phyloP scores from a whole-genome alignment of 2,888 invertebrate species.

The Erebia ligea region DNA sequence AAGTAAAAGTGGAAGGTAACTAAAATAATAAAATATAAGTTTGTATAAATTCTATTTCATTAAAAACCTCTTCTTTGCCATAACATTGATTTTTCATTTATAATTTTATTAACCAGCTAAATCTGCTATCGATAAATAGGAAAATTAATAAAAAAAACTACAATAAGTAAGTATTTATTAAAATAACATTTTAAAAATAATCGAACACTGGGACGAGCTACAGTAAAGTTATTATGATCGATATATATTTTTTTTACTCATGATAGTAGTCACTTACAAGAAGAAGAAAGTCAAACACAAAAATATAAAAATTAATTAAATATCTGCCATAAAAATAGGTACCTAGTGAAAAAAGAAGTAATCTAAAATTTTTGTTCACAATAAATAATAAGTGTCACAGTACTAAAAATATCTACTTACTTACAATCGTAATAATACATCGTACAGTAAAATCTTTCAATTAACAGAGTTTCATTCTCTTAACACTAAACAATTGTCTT shows the following conservation, averaged over 20 bases:
- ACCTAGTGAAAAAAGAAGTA: background rate
- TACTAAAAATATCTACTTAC: slow-evolving; percentile 31
- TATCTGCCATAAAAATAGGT: background rate
- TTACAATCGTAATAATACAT: slow-evolving; percentile 13
- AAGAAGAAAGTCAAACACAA: background rate
- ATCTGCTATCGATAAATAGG: background rate
- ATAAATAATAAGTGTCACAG: slow-evolving; percentile 31
- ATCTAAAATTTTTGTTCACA: slow-evolving; percentile 20
- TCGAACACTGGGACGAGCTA: slow-evolving; percentile 23
- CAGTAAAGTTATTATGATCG: slow-evolving; percentile 19
- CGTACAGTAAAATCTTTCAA: slow-evolving; percentile 10
- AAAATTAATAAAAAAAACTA: slow-evolving; percentile 39
- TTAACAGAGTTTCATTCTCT: slow-evolving; percentile 8
- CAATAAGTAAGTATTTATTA: slow-evolving; percentile 55
- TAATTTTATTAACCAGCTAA: background rate
- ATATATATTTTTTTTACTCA: slow-evolving; percentile 30
- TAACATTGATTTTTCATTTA: background rate
- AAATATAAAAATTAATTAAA: background rate
- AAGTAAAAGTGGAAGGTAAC: slow-evolving; percentile 53
- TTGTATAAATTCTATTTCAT: slow-evolving; percentile 27
- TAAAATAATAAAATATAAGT: slow-evolving; percentile 45
- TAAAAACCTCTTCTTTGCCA: background rate
- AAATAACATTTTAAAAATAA: slow-evolving; percentile 52
- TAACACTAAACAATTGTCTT: slow-evolving; percentile 29
- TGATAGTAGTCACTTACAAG: background rate